Percentiles rank a stretch among this genome's conserved stretches.
phyloP scores from a whole-genome alignment of 2,888 invertebrate species.

The Xestia ashworthii region DNA sequence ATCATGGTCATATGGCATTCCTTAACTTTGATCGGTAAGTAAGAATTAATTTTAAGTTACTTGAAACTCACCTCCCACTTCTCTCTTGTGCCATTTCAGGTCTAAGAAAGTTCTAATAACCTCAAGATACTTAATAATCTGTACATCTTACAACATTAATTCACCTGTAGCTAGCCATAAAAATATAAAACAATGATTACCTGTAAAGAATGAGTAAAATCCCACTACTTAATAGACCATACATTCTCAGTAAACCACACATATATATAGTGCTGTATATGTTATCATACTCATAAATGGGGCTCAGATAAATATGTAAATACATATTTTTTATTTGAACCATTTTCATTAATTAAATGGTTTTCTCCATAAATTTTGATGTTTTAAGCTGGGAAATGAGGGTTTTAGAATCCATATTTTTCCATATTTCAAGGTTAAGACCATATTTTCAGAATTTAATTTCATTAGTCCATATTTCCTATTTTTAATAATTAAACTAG shows the following conservation, averaged over 20 bases:
- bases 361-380: too few relatives aligned
- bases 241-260: conserved; percentile 1
- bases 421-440: too few relatives aligned
- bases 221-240: not conserved
- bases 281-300: not conserved
- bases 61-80: accelerated
- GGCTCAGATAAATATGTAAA: too few relatives aligned
- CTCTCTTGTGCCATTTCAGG: not conserved
- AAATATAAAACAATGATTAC: not conserved
- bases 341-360: too few relatives aligned
- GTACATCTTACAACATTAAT: not conserved
- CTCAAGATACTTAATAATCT: not conserved
- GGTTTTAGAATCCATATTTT: too few relatives aligned
- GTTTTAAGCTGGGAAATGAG: too few relatives aligned
- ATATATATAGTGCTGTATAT: not conserved
- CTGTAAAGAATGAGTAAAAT: conserved; percentile 8
- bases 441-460: too few relatives aligned
- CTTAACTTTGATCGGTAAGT: conserved; percentile 97
- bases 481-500: too few relatives aligned
- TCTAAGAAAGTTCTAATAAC: not conserved
- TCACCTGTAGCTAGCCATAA: not conserved
- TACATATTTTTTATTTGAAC: too few relatives aligned
- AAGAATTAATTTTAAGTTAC: not conserved
- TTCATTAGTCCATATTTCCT: too few relatives aligned
- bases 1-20: conserved; percentile 99